phyloP scores from a whole-genome alignment of 1,140 invertebrate genomes.

The Brachionus paranguensis region DNA sequence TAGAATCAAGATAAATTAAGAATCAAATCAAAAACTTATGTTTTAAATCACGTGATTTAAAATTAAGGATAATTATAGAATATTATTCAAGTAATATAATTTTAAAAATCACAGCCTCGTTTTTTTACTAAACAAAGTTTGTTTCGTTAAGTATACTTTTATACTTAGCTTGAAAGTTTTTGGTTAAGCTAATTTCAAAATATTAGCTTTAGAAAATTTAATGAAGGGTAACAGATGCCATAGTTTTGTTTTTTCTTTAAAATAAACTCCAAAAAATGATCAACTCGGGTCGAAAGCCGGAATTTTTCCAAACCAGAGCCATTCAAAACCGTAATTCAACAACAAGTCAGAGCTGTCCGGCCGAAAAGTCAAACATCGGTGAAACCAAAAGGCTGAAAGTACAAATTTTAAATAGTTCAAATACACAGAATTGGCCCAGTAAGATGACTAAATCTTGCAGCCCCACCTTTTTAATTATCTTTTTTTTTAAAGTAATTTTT shows the following conservation, averaged over 20 bases:
- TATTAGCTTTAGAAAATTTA: not conserved
- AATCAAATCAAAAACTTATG: not conserved
- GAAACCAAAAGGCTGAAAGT: not conserved
- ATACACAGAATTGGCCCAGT: not conserved
- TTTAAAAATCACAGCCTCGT: not conserved
- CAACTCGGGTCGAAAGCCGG: not conserved
- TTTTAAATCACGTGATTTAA: not conserved
- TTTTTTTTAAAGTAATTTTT: not conserved
- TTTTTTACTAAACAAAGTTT: not conserved
- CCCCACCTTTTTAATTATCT: not conserved
- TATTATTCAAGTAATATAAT: not conserved
- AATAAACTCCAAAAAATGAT: not conserved
- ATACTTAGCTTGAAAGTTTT: not conserved
- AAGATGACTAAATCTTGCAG: not conserved
- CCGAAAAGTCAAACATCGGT: not conserved
- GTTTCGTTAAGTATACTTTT: not conserved
- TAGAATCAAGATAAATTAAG: not conserved
- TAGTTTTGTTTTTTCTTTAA: not conserved
- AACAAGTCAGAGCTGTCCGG: not conserved
- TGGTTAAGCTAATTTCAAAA: not conserved
- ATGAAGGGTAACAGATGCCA: not conserved
- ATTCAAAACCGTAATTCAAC: not conserved
- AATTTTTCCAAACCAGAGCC: not conserved
- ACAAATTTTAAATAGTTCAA: not conserved
- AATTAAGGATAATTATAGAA: not conserved